These are phyloP conservation scores for Drosophila fulvimacula DNA, from an alignment of 2,888 invertebrate genomes.

Conservation along the genomic window DNA sequence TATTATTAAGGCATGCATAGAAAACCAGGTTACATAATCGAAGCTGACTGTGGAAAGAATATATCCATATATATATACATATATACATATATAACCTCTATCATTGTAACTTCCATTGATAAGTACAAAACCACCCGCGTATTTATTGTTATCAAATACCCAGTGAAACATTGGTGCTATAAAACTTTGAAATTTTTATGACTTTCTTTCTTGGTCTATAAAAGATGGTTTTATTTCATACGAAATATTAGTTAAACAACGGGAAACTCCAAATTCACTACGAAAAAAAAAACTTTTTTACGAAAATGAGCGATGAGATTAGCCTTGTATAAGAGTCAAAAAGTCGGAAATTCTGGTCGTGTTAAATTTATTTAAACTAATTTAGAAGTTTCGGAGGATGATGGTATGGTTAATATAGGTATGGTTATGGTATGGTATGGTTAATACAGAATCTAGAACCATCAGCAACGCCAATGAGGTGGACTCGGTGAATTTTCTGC, in stretches of 20 bases:
- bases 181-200: conserved; percentile 8
- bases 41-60: background rate
- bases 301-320: conserved; percentile 35
- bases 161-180: conserved; percentile 8
- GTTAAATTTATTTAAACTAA: background rate
- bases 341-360: background rate
- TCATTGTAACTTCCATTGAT: background rate
- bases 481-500: conserved; percentile 86
- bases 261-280: background rate
- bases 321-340: conserved; percentile 12
- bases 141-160: background rate
- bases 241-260: background rate
- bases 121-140: background rate
- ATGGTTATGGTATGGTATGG: no score
- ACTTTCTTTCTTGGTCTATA: conserved; percentile 1
- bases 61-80: no score
- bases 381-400: conserved; percentile 21
- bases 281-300: background rate
- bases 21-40: background rate
- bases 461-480: conserved; percentile 90
- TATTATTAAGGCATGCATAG: background rate
- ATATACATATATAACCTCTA: background rate
- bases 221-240: background rate
- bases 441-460: conserved; percentile 87
- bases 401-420: no score